A percentile compares a stretch with the other conserved stretches of the same genome.
Conservation (phyloP, 92 coral and sea anemone genomes). For the Desmophyllum pertusum region DNA sequence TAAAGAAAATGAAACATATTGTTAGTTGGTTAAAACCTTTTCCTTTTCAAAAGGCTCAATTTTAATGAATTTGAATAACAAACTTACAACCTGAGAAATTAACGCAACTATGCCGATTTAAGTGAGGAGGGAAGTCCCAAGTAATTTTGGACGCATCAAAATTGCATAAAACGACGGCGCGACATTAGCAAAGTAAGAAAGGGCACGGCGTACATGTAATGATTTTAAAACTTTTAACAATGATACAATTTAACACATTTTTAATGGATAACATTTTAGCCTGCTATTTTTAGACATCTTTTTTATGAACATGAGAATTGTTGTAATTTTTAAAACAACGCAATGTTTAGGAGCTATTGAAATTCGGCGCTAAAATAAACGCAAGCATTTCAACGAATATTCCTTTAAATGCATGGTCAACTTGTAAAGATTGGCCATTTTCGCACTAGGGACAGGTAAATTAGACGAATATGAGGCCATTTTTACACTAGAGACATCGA, state of each 20-base stretch:
- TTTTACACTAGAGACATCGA: too few relatives aligned
- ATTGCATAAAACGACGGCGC: conserved; percentile 15
- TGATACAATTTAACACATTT: conserved; percentile 7
- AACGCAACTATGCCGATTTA: background rate
- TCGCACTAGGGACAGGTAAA: too few relatives aligned
- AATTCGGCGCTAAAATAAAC: background rate
- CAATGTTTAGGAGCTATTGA: background rate
- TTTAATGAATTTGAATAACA: background rate
- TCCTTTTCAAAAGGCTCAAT: background rate
- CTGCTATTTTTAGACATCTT: background rate
- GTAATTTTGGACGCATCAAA: conserved; percentile 4
- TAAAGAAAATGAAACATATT: background rate
- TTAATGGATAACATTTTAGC: conserved; percentile 23
- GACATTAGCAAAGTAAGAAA: background rate
- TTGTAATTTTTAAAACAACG: background rate
- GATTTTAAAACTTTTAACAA: conserved; percentile 4
- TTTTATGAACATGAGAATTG: background rate
- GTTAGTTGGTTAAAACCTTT: background rate
- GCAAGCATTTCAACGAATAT: background rate
- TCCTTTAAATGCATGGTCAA: background rate
- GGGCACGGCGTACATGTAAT: background rate
- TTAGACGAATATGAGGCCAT: too few relatives aligned
- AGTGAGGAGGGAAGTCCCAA: background rate
- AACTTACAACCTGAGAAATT: background rate
- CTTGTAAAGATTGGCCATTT: background rate